phyloP scores from a whole-genome alignment of 2,113 vertebrate genomes.

The Leiothrix lutea region DNA sequence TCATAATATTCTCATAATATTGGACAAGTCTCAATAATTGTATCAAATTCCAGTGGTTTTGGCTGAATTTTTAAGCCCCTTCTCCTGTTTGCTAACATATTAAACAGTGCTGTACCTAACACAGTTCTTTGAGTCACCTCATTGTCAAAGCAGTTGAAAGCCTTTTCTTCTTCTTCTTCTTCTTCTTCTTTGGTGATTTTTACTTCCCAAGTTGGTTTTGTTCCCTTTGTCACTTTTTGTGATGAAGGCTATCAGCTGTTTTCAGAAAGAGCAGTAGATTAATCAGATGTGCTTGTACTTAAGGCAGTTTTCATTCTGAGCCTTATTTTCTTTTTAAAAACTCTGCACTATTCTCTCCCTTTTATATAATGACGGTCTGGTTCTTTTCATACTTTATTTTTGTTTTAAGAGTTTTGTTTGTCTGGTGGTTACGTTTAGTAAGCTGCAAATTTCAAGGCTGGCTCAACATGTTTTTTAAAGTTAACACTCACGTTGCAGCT shows the following conservation, averaged over 20 bases:
- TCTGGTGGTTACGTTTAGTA: background rate
- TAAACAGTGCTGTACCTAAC: constrained; percentile 11
- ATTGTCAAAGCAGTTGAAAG: constrained; percentile 52
- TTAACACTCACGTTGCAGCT: background rate
- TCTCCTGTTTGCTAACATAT: constrained; percentile 52
- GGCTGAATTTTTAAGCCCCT: background rate
- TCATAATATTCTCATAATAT: constrained; percentile 1
- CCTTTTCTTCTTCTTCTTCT: constrained; percentile 47
- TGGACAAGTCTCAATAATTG: background rate
- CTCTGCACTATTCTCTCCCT: background rate
- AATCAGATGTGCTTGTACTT: background rate
- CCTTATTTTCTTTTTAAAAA: background rate
- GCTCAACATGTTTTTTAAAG: background rate
- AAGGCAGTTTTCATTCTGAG: background rate
- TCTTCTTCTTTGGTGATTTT: constrained; percentile 47
- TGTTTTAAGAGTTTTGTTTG: background rate
- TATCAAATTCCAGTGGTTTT: background rate
- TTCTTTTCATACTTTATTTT: background rate
- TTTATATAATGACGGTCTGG: background rate
- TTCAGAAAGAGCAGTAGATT: background rate
- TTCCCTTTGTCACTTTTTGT: constrained; percentile 53
- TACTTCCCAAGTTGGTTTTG: constrained; percentile 53
- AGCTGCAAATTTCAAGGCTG: background rate
- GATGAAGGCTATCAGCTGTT: constrained; percentile 34
- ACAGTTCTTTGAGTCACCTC: constrained; percentile 35